Base-by-base conservation (phyloP, 2,113 vertebrate genomes). In the Meleagris gallopavo region DNA sequence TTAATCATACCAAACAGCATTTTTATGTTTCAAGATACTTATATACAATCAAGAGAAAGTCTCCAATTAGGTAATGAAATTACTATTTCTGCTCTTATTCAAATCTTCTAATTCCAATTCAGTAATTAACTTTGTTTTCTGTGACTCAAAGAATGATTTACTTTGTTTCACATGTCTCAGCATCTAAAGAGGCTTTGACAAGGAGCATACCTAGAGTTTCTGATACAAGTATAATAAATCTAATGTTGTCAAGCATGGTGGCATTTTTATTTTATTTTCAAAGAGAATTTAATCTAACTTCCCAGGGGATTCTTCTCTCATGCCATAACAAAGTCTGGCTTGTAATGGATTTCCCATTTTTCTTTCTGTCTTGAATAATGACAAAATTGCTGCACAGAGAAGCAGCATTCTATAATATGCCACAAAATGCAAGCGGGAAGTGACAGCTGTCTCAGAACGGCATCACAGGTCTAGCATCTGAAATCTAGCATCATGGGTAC, bases 251-350 rank as follows among this genome's bases (percentile, higher is more conserved):
- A 91, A 96, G 94, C 83, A 94, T 45, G 58, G 89, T 95, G 90
- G 96, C 94, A 93, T 83, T 97, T 97, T 96, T 96, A 97, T 97
- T 97, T 97, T 90, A 96, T 92, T 97, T 96, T 97, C 94, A 90
- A 95, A 93, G 80, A 91, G 84, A 97, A 97, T 82, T 91, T 94
- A 97, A 95, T 97, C 96, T 96, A 94, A 77, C 67, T 89, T 97
- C 97, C 94, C 95, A 88, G 74, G 95, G 94, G 96, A 97, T 97
- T 93, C 72, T 95, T 95, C 46, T 96, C 62, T 93, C 77, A 41
- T 97, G 97, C 97, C 97, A 98, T 96, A 98, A 97, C 94, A 97
- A 95, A 97, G 90, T 95, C 93, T 95, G 93, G 88, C 84, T 95
- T 95, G 67, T 97, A 97, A 97, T 90, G 93, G 94, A 97, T 95